A percentile compares a stretch with the other conserved stretches of the same genome.
Evolutionary conservation across 2,113 vertebrate species (phyloP).

Genomic region (Gorilla gorilla): DNA sequence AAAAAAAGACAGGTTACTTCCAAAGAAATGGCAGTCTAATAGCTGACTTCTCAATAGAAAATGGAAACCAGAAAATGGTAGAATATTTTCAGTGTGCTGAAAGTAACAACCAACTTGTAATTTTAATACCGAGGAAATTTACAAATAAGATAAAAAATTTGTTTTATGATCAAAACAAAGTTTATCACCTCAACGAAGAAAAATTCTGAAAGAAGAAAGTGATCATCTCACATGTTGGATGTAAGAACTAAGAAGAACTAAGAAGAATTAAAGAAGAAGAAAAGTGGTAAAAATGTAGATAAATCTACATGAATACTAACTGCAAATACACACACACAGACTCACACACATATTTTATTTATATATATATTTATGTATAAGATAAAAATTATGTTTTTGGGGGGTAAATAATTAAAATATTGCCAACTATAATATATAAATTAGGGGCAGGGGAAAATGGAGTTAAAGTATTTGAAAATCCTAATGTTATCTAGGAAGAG

Average conservation of each 20-base stretch:
- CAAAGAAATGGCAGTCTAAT: background rate
- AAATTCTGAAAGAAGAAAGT: background rate
- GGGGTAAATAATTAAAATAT: background rate
- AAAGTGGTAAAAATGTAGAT: background rate
- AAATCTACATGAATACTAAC: background rate
- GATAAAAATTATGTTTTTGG: background rate
- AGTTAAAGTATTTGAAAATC: background rate
- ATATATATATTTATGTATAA: no score
- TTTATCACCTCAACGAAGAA: background rate
- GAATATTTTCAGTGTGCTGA: background rate
- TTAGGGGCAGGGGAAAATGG: background rate
- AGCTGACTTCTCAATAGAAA: background rate
- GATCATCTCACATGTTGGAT: background rate
- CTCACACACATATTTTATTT: no score
- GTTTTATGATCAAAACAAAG: background rate
- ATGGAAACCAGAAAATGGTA: background rate
- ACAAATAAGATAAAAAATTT: background rate
- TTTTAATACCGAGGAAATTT: background rate
- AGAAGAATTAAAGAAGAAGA: background rate
- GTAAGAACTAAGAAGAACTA: background rate
- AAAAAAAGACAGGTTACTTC: background rate
- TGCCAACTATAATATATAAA: background rate
- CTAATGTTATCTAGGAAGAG: background rate
- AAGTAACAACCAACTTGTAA: background rate
- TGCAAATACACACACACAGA: background rate